These are phyloP conservation scores for Nebria brevicollis DNA, from an alignment of 2,888 invertebrate species.

Conservation along the genomic window DNA sequence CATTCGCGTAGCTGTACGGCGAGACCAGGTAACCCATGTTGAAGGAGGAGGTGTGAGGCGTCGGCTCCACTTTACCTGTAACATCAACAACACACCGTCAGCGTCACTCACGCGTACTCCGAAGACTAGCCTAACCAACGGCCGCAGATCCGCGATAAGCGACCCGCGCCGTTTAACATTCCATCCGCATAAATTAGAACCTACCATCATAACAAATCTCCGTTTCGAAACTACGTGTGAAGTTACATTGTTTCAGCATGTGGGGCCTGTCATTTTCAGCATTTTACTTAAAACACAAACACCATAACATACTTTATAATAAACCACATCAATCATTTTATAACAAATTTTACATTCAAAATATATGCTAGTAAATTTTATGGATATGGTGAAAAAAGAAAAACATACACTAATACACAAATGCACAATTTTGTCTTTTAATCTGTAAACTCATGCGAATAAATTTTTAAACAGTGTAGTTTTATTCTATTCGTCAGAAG, in stretches of 20 bases:
- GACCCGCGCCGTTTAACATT: constrained; percentile 16
- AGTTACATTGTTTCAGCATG: not conserved
- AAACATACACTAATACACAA: not conserved
- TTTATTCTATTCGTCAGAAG: not conserved
- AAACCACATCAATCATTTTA: too few species aligned
- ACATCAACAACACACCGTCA: constrained; percentile 51
- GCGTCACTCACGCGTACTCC: constrained; percentile 23
- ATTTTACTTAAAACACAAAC: not conserved
- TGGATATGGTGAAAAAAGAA: not conserved
- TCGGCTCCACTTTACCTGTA: constrained; percentile 83
- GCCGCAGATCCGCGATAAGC: constrained; percentile 13
- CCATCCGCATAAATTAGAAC: constrained; percentile 18
- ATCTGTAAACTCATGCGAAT: not conserved
- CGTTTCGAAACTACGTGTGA: not conserved
- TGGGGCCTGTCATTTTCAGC: not conserved
- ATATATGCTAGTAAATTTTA: too few species aligned
- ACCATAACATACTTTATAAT: too few species aligned
- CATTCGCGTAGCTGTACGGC: constrained; percentile 90
- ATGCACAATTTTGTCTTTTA: too few species aligned
- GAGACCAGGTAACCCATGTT: constrained; percentile 94
- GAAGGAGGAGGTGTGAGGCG: constrained; percentile 82
- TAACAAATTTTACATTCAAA: too few species aligned
- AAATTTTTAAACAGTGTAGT: not conserved
- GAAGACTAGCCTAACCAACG: not conserved
- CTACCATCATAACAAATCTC: constrained; percentile 2